These are phyloP conservation scores for Stomorhina lunata DNA, from an alignment of 2,888 invertebrate genomes.

Conservation along the genomic window DNA sequence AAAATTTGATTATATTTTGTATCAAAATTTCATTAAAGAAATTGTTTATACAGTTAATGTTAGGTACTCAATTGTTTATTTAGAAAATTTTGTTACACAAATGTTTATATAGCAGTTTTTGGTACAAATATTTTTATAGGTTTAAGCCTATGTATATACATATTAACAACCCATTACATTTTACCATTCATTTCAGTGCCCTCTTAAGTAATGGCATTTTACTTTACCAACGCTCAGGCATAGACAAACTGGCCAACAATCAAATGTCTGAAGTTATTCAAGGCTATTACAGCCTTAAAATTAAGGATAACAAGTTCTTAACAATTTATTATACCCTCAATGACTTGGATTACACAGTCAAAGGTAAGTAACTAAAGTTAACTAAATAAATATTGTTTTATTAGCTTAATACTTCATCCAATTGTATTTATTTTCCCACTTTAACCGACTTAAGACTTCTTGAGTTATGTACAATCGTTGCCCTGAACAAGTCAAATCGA, in stretches of 20 bases:
- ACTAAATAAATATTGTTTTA: background rate
- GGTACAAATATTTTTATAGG: too few relatives aligned
- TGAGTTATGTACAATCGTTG: too few relatives aligned
- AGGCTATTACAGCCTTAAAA: conserved; percentile 66
- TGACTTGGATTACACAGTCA: conserved; percentile 73
- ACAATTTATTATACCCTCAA: conserved; percentile 72
- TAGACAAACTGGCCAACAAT: conserved; percentile 58
- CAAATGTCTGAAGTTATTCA: conserved; percentile 40
- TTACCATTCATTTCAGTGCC: conserved; percentile 48
- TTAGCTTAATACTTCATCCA: background rate
- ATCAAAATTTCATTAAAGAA: too few relatives aligned
- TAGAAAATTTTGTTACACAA: too few relatives aligned
- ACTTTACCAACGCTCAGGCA: conserved; percentile 69
- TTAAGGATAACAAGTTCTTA: conserved; percentile 69
- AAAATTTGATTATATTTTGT: too few relatives aligned
- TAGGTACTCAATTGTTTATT: too few relatives aligned
- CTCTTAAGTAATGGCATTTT: conserved; percentile 71
- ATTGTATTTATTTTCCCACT: background rate
- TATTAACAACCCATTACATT: background rate
- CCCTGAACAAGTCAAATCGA: conserved; percentile 25
- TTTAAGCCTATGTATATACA: too few relatives aligned
- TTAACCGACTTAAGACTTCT: background rate
- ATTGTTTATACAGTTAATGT: too few relatives aligned
- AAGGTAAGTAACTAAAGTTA: conserved; percentile 53
- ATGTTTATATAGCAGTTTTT: too few relatives aligned